These are phyloP conservation scores for Tangara arthus DNA, from an alignment of 2,797 vertebrate species.

Conservation along the genomic window DNA sequence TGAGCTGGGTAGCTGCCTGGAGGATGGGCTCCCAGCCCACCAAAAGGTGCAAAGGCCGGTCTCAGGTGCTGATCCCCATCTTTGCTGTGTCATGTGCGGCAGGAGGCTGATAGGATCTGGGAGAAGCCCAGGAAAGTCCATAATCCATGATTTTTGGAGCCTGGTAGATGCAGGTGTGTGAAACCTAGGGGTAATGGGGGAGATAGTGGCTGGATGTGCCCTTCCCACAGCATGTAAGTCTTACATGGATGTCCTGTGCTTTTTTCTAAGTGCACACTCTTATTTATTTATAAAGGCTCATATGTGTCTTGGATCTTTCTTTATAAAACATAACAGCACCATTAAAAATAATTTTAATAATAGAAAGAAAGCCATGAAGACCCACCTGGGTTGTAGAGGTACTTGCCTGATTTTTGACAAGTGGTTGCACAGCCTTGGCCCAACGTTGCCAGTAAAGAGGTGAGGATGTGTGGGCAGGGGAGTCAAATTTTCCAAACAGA, in stretches of 20 bases:
- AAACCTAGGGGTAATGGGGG: neutral
- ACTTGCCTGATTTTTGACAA: neutral
- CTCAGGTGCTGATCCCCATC: rapidly evolving
- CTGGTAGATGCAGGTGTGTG: neutral
- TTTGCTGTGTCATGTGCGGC: rapidly evolving
- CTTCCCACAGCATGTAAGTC: rapidly evolving
- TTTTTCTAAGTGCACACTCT: neutral
- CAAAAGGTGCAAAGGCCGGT: rapidly evolving
- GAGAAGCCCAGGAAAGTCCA: neutral
- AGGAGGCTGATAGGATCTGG: neutral
- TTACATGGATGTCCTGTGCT: neutral
- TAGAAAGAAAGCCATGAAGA: neutral
- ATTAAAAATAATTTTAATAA: neutral
- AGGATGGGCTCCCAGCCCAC: neutral
- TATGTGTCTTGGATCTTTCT: neutral
- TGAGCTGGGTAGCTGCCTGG: neutral
- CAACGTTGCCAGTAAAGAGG: neutral
- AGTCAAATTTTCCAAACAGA: neutral
- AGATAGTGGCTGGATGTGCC: neutral
- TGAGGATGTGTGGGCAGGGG: neutral
- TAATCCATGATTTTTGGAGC: neutral
- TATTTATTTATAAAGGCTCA: neutral
- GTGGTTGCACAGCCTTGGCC: neutral
- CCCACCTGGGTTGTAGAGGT: neutral
- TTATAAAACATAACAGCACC: neutral